Conservation (phyloP, 92 coral and sea anemone genomes). For the Porites lobata region DNA sequence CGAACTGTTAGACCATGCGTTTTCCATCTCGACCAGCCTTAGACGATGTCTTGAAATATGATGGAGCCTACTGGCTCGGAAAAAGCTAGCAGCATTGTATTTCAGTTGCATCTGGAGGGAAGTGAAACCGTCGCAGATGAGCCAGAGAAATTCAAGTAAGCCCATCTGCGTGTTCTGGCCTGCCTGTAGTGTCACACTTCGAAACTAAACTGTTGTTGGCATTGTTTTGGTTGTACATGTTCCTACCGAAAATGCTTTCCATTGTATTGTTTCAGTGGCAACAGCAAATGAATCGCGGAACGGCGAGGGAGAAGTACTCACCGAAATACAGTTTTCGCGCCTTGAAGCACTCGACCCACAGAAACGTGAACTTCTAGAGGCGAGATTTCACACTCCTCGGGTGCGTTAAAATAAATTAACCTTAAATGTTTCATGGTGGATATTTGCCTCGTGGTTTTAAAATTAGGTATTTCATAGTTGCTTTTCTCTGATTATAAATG, state of each 20-base stretch:
- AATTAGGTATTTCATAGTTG: no score
- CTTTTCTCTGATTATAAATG: neutral
- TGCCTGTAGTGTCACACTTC: no score
- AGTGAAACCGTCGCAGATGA: slow-evolving; percentile 66
- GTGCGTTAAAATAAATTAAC: slow-evolving; percentile 34
- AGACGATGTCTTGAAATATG: slow-evolving; percentile 49
- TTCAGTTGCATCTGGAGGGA: slow-evolving; percentile 81
- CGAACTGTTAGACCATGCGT: neutral
- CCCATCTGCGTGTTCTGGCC: neutral
- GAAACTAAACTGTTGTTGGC: neutral
- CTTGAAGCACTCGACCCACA: slow-evolving; percentile 96
- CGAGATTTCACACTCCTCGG: slow-evolving; percentile 90
- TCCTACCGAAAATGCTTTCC: neutral
- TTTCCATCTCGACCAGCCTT: slow-evolving; percentile 5
- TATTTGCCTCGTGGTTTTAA: neutral
- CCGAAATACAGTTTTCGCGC: slow-evolving; percentile 79
- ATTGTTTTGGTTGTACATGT: no score
- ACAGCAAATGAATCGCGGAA: slow-evolving; percentile 19
- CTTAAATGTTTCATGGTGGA: neutral
- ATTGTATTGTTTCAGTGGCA: slow-evolving; percentile 55
- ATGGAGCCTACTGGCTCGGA: slow-evolving; percentile 78
- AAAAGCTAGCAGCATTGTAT: slow-evolving; percentile 55
- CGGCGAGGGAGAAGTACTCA: slow-evolving; percentile 15
- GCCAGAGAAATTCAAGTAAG: slow-evolving; percentile 33
- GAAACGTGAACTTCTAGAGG: slow-evolving; percentile 91